A percentile compares a stretch with the other conserved stretches of the same genome.
These are phyloP conservation scores for Selenia dentaria DNA, from an alignment of 2,888 invertebrate genomes.

Conservation along the genomic window DNA sequence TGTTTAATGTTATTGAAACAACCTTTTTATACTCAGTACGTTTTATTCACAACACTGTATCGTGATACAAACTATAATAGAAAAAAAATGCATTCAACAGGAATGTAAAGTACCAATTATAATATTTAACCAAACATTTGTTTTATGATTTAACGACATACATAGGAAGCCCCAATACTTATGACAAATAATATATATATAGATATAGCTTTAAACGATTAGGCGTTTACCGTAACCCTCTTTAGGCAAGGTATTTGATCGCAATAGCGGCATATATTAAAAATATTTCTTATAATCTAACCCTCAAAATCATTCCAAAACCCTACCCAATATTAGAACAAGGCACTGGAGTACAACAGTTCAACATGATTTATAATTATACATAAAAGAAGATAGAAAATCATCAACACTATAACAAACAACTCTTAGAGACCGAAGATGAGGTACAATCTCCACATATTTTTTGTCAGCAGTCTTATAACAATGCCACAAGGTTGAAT, in stretches of 20 bases:
- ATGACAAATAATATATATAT: neutral
- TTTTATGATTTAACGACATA: conserved; percentile 47
- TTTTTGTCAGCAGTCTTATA: too few species aligned
- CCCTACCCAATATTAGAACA: conserved; percentile 43
- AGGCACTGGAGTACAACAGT: conserved; percentile 50
- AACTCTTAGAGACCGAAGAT: too few species aligned
- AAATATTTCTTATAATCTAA: conserved; percentile 44
- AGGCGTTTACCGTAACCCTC: neutral
- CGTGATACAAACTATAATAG: conserved; percentile 46
- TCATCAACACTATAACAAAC: conserved; percentile 30
- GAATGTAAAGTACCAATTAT: conserved; percentile 76
- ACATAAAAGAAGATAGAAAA: conserved; percentile 45
- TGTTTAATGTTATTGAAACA: conserved; percentile 34
- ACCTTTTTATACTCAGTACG: conserved; percentile 56
- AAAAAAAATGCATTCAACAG: conserved; percentile 54
- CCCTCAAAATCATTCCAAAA: conserved; percentile 51
- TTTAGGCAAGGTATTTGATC: neutral
- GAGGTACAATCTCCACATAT: too few species aligned
- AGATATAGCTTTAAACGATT: conserved; percentile 1
- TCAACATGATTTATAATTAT: conserved; percentile 19
- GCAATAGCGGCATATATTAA: conserved; percentile 24
- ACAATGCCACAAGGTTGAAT: too few species aligned
- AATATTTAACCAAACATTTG: conserved; percentile 63
- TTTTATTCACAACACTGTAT: conserved; percentile 61
- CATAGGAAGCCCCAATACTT: conserved; percentile 40